These are phyloP conservation scores for Coregonus clupeaformis DNA, from an alignment of 2,113 vertebrate genomes.

Conservation along the genomic window DNA sequence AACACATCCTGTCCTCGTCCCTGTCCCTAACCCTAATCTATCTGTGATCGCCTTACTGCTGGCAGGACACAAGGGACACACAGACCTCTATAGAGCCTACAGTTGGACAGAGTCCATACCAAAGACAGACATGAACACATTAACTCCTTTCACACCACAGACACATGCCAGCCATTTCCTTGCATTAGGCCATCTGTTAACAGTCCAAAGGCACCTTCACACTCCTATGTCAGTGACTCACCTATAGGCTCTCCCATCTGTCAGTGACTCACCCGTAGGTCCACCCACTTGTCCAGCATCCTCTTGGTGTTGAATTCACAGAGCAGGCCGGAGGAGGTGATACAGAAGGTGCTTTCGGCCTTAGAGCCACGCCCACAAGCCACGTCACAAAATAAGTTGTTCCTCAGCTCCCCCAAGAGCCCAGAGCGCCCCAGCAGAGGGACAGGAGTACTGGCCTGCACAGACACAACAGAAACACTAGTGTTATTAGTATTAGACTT, in stretches of 20 bases:
- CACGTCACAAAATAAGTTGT: slow-evolving; percentile 93
- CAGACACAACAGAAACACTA: slow-evolving; percentile 1
- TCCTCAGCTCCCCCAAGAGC: slow-evolving; percentile 89
- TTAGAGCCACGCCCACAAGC: slow-evolving; percentile 88
- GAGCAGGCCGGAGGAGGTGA: slow-evolving; percentile 90
- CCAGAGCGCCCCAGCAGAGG: slow-evolving; percentile 90
- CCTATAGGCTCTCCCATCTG: slow-evolving; percentile 47
- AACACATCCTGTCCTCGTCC: slow-evolving; percentile 34
- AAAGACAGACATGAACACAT: not conserved
- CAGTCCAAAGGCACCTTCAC: too few species aligned
- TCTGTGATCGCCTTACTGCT: slow-evolving; percentile 34
- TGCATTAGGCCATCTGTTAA: too few species aligned
- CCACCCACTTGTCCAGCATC: slow-evolving; percentile 95
- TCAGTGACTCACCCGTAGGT: slow-evolving; percentile 82
- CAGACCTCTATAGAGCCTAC: too few species aligned
- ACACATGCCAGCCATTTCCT: too few species aligned
- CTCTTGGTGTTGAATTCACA: slow-evolving; percentile 91
- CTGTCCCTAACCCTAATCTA: slow-evolving; percentile 34
- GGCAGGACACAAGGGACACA: slow-evolving; percentile 1
- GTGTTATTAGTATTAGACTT: not conserved
- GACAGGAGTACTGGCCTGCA: slow-evolving; percentile 84
- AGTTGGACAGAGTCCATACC: slow-evolving; percentile 1
- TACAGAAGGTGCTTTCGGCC: slow-evolving; percentile 90
- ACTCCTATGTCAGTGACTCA: not conserved
- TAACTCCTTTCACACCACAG: not conserved